A percentile compares a stretch with the other conserved stretches of the same genome.
These are phyloP conservation scores for Drosophila dives DNA, from an alignment of 2,888 invertebrate species.

Conservation along the genomic window DNA sequence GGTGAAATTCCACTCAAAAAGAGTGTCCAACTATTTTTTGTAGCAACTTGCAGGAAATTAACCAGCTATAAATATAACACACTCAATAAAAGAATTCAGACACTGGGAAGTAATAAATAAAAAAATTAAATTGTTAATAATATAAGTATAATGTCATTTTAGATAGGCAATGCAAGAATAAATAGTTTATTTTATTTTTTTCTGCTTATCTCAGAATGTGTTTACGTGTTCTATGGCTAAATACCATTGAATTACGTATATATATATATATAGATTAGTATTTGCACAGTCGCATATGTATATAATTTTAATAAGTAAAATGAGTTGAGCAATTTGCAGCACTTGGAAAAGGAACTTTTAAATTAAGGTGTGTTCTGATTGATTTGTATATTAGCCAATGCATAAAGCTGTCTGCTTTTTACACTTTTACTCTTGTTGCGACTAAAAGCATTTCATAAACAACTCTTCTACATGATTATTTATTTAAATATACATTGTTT, in stretches of 20 bases:
- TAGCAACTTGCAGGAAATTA: background rate
- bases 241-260: background rate
- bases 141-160: background rate
- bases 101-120: background rate
- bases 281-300: background rate
- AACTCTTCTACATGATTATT: background rate
- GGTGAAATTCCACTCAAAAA: constrained; percentile 29
- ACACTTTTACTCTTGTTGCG: background rate
- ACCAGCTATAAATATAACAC: background rate
- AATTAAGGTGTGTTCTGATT: background rate
- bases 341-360: background rate
- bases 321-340: background rate
- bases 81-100: constrained; percentile 1
- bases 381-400: background rate
- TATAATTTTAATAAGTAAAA: background rate
- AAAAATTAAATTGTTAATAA: background rate
- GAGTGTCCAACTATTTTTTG: constrained; percentile 8
- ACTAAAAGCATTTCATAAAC: background rate
- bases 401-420: background rate
- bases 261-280: background rate
- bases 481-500: background rate
- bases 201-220: background rate
- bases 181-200: background rate
- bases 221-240: background rate
- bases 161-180: background rate